Base-by-base conservation (phyloP, 2,888 invertebrate genomes). In the Phaonia tiefii region DNA sequence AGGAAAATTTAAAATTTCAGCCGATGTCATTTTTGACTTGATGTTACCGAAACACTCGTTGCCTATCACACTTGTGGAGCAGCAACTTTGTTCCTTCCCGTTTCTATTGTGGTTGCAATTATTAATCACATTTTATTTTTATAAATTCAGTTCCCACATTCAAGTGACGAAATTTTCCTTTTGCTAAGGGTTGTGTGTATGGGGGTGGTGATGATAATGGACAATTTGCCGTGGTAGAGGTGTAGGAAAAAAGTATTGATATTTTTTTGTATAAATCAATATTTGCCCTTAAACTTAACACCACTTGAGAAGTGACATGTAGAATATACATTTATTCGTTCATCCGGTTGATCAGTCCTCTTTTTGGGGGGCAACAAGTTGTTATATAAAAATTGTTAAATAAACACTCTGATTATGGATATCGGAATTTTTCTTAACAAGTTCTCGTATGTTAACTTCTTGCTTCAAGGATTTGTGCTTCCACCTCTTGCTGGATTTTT, bases 331-430 rank as follows among this genome's bases (percentile, higher is more conserved):
- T 26, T 31, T 17, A 4, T 17, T 17, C 7, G 26, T 58, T 15
- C 60, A 10, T 22, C 26, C 17, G 39, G 3, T 13, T 26, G n/a
- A 15, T 15, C 22, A 7, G 2, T 22, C n/a, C 2, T 13, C 2
- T 54, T 22, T 20, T 54, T 54, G 39, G 60, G 67, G 81, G 81
- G 75, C 79, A 78, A 78, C 78, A 81, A 79, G 81, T 81, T 81
- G 78, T 81, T 79, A 63, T 42, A 79, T 79, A 72, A 67, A 75
- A 49, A 25, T 3, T 3, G 2, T 15, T 46, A 17, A 46, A 46
- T 11, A 54, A 66, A 22, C 44, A 22, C 1, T 31, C 20, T n/a
- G n/a, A 20, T 39, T 22, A 69, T 70, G 8, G 31, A 65, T 39
- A 60, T n/a, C n/a, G n/a, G n/a, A n/a, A n/a, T n/a, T n/a, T 46